Base-by-base conservation (phyloP, 2,888 invertebrate genomes). In the Ormyrus pomaceus region DNA sequence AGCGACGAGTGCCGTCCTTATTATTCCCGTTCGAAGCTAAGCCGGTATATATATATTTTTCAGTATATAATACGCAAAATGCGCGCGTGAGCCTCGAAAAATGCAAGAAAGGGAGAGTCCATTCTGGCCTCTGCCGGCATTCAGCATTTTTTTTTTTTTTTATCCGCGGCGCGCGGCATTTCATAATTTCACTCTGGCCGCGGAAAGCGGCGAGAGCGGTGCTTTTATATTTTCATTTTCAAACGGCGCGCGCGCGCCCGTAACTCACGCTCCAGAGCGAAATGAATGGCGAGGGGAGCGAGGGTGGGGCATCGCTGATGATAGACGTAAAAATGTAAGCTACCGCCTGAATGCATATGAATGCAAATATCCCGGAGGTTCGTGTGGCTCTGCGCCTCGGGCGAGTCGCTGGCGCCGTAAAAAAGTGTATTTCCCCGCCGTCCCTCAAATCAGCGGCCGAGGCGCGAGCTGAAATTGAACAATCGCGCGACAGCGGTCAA, bases 221-320 rank as follows among this genome's bases (percentile, higher is more conserved):
- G 70, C 70, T 73, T 69, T 79, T 79, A 19, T 75, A 75, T 72
- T 80, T 80, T 80, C 76, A 76, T 76, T 76, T 76, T 19, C 68
- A 72, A 80, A 76, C 68, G 55, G 34, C 51, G 11, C 66, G 51
- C 55, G 50, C 55, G 59, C 65, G 45, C 11, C 72, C 72, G 75
- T 76, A 77, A 72, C 72, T 80, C 80, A 80, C 11, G 59, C 62
- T n/a, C 59, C 59, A 51, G 58, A 48, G 48, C 69, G 34, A 75
- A 79, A 79, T 79, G 70, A 79, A 79, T 78, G 73, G 61, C 51
- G 70, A 19, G 7, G 65, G 34, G 0, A n/a, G n/a, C n/a, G n/a
- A n/a, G n/a, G 34, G 34, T 0, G 51, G 50, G 59, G 51, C 53
- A 76, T 65, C 56, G 59, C 48, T 58, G 76, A 80, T 80, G 76